Evolutionary conservation across 2,113 vertebrate genomes (phyloP), one percentile per base, ranked within the genome.

Genomic region (Myiopsitta monachus): DNA sequence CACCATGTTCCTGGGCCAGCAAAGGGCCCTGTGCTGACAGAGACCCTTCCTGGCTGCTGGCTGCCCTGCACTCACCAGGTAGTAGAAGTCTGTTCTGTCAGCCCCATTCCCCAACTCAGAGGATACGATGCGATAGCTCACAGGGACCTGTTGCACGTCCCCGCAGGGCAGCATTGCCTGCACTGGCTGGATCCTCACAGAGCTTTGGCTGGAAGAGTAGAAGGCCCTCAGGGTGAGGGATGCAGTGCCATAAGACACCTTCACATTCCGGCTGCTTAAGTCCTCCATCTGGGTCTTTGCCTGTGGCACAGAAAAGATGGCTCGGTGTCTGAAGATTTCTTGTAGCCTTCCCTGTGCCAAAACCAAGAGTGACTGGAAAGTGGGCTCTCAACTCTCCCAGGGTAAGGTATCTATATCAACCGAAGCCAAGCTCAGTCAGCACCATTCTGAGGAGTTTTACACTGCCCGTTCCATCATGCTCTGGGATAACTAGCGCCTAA

Each of bases 171-270:
- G 87, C 44, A 8, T 63, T 17, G 63, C 59, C 39, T 61, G 72
- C 63, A 23, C 22, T 0, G 96, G 77, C 41, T 92, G 93, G 75
- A 97, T 95, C 70, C 79, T 93, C 87, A 97, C 69, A 7, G 91
- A 97, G 72, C 94, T 96, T 55, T 0, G 90, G 72, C 94, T 97
- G 81, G 93, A 90, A 13, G 94, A 96, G 89, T 94, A 94, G 93
- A 88, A 95, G 64, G 94, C 92, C 16, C 28, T 86, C 74, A 94
- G 79, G 0, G 73, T 67, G 52, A 95, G 69, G 6, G 79, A 70
- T 15, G 91, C 92, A 2, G 55, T 74, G 44, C 92, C 90, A 0
- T 96, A 79, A 4, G 93, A 88, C 22, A 95, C 81, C 10, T 43
- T 81, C 72, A 84, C 7, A 1, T 87, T 84, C 22, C 0, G 38